Evolutionary conservation across 2,888 invertebrate species (phyloP), one percentile per base, ranked within the genome.

Genomic region (Cephonodes hylas): DNA sequence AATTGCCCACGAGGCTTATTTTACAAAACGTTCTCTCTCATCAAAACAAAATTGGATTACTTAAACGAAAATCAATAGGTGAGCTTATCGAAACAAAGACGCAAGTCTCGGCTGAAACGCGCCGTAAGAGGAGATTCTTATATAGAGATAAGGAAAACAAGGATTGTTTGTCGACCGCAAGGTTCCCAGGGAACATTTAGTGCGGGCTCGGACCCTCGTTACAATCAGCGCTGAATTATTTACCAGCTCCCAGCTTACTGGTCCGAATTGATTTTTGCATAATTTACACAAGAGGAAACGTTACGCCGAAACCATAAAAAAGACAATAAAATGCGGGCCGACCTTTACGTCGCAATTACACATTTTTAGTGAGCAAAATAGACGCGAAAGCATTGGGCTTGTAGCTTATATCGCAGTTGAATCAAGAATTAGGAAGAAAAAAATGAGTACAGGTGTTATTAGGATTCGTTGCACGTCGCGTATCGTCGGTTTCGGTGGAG

Each of bases 191-290:
- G 85, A 85, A 83, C 88, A 85, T 88, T 90, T 88, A 86, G 85
- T 84, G 74, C 78, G 80, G 79, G 74, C 75, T 81, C 81, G 84
- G 85, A 88, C 88, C 88, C 88, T 87, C 83, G 85, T 88, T 86
- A 88, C 89, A 89, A 86, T 89, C 85, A 85, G 79, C 81, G 77
- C 83, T 87, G 89, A 91, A 91, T 90, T 88, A 90, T 91, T 91
- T 88, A 90, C 84, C 80, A 81, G 76, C 73, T 79, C 77, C 83
- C 81, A 80, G 86, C 84, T 83, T 83, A 84, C 84, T 79, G 82
- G 79, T 72, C 81, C 79, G 86, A 87, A 89, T 89, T 87, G 89
- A 88, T 90, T 87, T 89, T 79, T 90, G 88, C 88, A 91, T 91
- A 91, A 89, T 90, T 90, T 85, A 89, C 72, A 79, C 76, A 77